Conservation (phyloP, 1,140 invertebrate species). For the Galleria mellonella region DNA sequence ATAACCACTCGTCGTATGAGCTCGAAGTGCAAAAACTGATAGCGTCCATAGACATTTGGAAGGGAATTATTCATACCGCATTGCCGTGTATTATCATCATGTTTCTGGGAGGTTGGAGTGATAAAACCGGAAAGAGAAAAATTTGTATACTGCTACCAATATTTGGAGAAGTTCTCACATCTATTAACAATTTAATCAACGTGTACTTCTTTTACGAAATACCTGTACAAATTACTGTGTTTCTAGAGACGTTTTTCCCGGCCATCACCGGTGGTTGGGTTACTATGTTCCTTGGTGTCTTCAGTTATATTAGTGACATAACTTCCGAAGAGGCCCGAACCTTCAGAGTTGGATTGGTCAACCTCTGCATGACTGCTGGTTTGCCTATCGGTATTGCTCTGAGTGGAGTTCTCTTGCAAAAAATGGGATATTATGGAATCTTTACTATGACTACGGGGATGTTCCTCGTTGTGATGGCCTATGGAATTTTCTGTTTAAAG, state of each 20-base stretch:
- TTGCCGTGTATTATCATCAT: constrained; percentile 75
- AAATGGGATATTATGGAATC: constrained; percentile 86
- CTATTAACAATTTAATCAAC: constrained; percentile 84
- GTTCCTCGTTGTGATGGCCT: constrained; percentile 81
- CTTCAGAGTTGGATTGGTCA: constrained; percentile 87
- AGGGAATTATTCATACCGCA: constrained; percentile 73
- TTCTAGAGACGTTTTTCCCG: constrained; percentile 79
- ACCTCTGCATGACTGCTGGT: constrained; percentile 85
- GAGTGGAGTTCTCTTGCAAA: constrained; percentile 79
- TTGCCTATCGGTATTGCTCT: constrained; percentile 85
- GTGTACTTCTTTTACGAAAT: constrained; percentile 85
- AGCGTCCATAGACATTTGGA: constrained; percentile 74
- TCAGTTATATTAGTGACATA: constrained; percentile 92
- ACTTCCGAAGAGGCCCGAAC: constrained; percentile 86
- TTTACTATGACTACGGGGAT: constrained; percentile 81
- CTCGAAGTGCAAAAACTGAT: constrained; percentile 74
- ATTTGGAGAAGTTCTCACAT: constrained; percentile 84
- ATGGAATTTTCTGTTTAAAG: constrained; percentile 79
- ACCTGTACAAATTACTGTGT: constrained; percentile 84
- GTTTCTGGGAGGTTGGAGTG: constrained; percentile 79
- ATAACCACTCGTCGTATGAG: constrained; percentile 61
- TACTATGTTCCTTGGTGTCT: constrained; percentile 91
- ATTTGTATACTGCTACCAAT: constrained; percentile 88
- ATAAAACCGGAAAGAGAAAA: constrained; percentile 83
- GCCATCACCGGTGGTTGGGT: constrained; percentile 89